Conservation (phyloP, 2,797 vertebrate genomes). For the Sebastes cheni region DNA sequence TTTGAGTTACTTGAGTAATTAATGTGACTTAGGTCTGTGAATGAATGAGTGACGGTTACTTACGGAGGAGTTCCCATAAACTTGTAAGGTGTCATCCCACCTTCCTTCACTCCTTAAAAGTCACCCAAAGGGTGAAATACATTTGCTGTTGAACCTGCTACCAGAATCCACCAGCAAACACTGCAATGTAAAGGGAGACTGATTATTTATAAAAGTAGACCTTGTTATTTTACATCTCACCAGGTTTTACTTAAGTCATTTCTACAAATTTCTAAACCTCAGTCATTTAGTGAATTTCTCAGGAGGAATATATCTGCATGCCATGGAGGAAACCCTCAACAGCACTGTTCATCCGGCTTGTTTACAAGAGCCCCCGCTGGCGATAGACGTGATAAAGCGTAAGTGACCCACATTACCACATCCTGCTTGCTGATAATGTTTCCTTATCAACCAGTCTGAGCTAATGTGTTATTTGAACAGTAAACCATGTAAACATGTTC, state of each 20-base stretch:
- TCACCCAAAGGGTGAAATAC: slow-evolving; percentile 22
- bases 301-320: neutral
- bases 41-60: slow-evolving; percentile 59
- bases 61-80: slow-evolving; percentile 36
- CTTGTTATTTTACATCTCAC: neutral
- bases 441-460: slow-evolving; percentile 23
- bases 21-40: slow-evolving; percentile 48
- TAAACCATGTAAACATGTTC: too few species aligned
- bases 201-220: neutral
- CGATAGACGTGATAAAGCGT: slow-evolving; percentile 82
- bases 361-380: slow-evolving; percentile 78
- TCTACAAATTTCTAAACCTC: neutral
- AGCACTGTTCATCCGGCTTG: slow-evolving; percentile 77
- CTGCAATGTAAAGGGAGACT: neutral
- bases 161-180: neutral
- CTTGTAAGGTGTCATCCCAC: neutral
- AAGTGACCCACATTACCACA: slow-evolving; percentile 63
- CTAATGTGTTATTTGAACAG: neutral
- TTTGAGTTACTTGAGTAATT: slow-evolving; percentile 24
- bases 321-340: slow-evolving; percentile 67
- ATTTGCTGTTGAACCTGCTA: neutral
- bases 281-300: neutral
- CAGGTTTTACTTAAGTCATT: neutral
- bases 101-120: slow-evolving; percentile 35
- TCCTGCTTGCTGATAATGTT: slow-evolving; percentile 27